These are phyloP conservation scores for Sesamia inferens DNA, from an alignment of 2,888 invertebrate genomes.

Conservation along the genomic window DNA sequence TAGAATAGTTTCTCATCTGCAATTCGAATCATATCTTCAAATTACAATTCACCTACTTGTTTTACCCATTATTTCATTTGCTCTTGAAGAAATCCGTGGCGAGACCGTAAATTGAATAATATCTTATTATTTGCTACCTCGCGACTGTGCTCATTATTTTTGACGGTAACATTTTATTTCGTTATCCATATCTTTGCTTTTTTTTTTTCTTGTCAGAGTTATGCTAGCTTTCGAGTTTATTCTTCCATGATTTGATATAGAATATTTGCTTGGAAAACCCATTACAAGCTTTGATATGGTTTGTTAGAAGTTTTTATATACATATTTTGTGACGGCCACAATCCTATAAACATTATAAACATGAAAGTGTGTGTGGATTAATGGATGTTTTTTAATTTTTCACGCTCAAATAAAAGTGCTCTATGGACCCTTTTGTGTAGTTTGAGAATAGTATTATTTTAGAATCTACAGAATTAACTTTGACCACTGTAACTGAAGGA, in stretches of 20 bases:
- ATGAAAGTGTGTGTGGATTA: too few species aligned
- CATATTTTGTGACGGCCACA: neutral
- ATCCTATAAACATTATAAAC: too few species aligned
- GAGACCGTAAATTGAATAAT: too few species aligned
- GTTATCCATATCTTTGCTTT: conserved; percentile 23
- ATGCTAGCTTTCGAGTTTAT: conserved; percentile 5
- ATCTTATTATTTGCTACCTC: too few species aligned
- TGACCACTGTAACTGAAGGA: too few species aligned
- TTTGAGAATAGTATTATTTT: too few species aligned
- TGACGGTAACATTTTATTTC: conserved; percentile 39
- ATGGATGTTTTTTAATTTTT: too few species aligned
- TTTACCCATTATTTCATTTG: conserved; percentile 12
- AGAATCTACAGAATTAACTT: too few species aligned
- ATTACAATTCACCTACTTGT: conserved; percentile 17
- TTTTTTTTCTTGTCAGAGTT: conserved; percentile 19
- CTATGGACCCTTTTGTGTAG: too few species aligned
- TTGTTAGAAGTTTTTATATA: too few species aligned
- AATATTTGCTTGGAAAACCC: conserved; percentile 2
- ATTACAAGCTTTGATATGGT: neutral
- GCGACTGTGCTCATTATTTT: conserved; percentile 17
- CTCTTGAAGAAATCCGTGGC: neutral
- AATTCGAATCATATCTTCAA: conserved; percentile 24
- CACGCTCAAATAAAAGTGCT: too few species aligned
- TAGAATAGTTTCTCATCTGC: neutral
- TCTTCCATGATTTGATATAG: conserved; percentile 16